Base-by-base conservation (phyloP, 2,113 vertebrate genomes). In the Pungitius pungitius region DNA sequence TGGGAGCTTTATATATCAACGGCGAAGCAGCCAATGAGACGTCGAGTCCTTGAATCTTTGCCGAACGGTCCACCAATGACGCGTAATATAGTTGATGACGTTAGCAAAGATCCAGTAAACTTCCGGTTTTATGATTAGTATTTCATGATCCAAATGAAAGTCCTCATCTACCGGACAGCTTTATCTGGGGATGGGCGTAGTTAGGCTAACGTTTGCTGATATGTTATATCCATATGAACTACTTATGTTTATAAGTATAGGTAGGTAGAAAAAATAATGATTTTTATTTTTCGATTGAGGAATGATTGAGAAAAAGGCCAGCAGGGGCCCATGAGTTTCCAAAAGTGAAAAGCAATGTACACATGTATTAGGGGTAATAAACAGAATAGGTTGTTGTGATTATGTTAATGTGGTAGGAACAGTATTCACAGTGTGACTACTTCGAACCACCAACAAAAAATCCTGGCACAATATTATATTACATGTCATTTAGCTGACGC, bases 1-100 rank as follows among this genome's bases (percentile, higher is more conserved):
- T 52, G 6, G 76, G 76, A 20, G 65, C 27, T 1, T 11, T 80
- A 60, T 93, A 88, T 93, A 92, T 89, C 0, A 3, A 70, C 84
- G 82, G 73, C 35, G 54, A 33, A 2, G 18, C 42, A 85, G 47
- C 93, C 93, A 94, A 94, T 93, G 87, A 89, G 17, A 76, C 45
- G 45, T 22, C 42, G 35, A 63, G 39, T 49, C 24, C 26, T 6
- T 10, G 0, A 20, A 30, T 49, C 26, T 33, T 15, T 37, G 40
- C 40, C n/a, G 35, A 43, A 35, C 18, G 2, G 15, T 64, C 18
- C n/a, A 81, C 93, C 92, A 92, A 92, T 92, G 20, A 63, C 8
- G 7, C 0, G 11, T 1, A 3, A 11, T 1, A 0, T 26, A 9
- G 14, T 13, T 5, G 11, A 10, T 83, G 69, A 85, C 60, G 79